Percentiles rank a stretch among this genome's conserved stretches.
Evolutionary conservation across 2,113 vertebrate genomes (phyloP).

Genomic region (Myiagra hebetior): DNA sequence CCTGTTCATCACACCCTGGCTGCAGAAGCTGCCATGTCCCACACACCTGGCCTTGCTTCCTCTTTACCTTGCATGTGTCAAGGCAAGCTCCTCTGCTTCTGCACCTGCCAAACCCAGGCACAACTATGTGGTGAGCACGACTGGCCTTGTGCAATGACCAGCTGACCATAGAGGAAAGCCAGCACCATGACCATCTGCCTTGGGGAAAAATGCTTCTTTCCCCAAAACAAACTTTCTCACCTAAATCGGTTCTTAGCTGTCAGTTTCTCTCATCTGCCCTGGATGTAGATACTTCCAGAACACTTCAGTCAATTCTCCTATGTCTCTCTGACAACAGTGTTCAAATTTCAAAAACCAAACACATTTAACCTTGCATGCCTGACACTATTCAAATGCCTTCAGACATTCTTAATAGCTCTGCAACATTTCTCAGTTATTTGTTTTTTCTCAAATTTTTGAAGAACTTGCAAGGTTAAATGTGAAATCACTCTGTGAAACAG

Average conservation of each 20-base stretch:
- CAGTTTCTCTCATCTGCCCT: not conserved
- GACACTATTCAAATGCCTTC: not conserved
- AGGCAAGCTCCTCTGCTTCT: not conserved
- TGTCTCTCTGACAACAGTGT: not conserved
- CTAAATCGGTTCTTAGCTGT: not conserved
- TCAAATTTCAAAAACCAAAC: not conserved
- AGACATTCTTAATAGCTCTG: not conserved
- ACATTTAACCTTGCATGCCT: not conserved
- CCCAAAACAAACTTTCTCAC: not conserved
- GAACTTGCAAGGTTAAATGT: not conserved
- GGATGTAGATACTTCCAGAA: not conserved
- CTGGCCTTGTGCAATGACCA: not conserved
- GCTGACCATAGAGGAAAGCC: not conserved
- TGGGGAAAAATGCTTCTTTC: not conserved
- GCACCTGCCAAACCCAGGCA: not conserved
- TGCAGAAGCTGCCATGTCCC: not conserved
- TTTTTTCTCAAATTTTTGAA: not conserved
- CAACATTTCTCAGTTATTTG: not conserved
- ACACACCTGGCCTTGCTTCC: not conserved
- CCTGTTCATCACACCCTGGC: not conserved
- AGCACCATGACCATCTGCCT: not conserved
- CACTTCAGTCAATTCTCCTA: not conserved
- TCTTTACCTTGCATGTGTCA: fast-evolving
- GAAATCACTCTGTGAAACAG: not conserved
- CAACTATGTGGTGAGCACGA: not conserved